Conservation (phyloP, 2,888 invertebrate species). For the Andrena haemorrhoa region DNA sequence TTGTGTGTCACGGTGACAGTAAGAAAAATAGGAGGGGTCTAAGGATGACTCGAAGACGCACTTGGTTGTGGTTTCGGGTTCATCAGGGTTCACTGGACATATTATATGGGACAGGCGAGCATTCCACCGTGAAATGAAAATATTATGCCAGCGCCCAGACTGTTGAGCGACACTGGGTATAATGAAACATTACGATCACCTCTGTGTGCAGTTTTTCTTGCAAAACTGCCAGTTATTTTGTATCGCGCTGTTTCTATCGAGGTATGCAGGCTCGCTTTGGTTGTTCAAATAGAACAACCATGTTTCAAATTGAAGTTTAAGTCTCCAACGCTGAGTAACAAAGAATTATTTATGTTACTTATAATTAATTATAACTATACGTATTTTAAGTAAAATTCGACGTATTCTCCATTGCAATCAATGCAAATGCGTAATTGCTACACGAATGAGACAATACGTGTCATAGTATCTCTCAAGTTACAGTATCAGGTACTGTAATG, state of each 20-base stretch:
- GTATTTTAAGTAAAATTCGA: too few species aligned
- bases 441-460: too few species aligned
- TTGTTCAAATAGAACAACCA: too few species aligned
- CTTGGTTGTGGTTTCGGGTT: conserved; percentile 75
- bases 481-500: too few species aligned
- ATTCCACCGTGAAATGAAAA: conserved; percentile 82
- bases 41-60: conserved; percentile 50
- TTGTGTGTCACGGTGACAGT: conserved; percentile 14
- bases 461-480: too few species aligned
- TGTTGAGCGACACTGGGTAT: conserved; percentile 55
- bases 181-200: conserved; percentile 50
- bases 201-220: conserved; percentile 24
- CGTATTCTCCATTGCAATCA: too few species aligned
- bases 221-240: neutral
- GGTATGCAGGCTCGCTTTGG: too few species aligned
- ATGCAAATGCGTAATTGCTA: too few species aligned
- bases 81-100: conserved; percentile 76
- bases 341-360: too few species aligned
- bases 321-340: too few species aligned
- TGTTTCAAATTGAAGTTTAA: too few species aligned
- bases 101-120: conserved; percentile 75
- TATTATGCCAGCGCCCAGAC: conserved; percentile 76
- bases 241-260: neutral
- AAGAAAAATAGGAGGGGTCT: conserved; percentile 46
- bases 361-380: too few species aligned